phyloP scores from a whole-genome alignment of 2,797 vertebrate genomes.

The Chelon labrosus region DNA sequence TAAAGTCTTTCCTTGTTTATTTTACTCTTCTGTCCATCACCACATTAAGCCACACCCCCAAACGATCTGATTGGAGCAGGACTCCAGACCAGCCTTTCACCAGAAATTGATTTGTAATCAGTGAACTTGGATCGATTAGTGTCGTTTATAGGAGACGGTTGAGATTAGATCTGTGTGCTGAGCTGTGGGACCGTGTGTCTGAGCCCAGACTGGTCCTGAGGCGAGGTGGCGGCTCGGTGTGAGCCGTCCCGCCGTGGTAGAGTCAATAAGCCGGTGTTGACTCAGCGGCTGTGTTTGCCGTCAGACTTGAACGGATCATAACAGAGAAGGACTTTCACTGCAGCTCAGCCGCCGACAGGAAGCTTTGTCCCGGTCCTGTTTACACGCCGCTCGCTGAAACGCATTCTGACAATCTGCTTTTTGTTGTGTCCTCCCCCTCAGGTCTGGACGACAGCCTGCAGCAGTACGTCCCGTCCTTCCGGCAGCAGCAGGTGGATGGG shows the following conservation, averaged over 20 bases:
- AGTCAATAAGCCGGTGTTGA: constrained; percentile 47
- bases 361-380: background rate
- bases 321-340: constrained; percentile 10
- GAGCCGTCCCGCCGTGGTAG: constrained; percentile 7
- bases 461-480: constrained; percentile 90
- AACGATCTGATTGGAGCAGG: no score
- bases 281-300: constrained; percentile 53
- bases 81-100: no score
- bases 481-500: constrained; percentile 91
- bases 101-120: no score
- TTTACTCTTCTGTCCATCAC: no score
- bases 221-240: background rate
- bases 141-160: no score
- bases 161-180: background rate
- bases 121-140: no score
- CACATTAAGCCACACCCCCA: no score
- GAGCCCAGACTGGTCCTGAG: background rate
- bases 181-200: background rate
- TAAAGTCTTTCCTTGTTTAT: no score
- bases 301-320: constrained; percentile 48
- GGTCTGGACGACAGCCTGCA: constrained; percentile 95
- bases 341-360: constrained; percentile 17
- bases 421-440: constrained; percentile 53
- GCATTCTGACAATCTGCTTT: no score
- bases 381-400: no score